Evolutionary conservation across 2,113 vertebrate genomes (phyloP).

Genomic region (Pardalotus punctatus): DNA sequence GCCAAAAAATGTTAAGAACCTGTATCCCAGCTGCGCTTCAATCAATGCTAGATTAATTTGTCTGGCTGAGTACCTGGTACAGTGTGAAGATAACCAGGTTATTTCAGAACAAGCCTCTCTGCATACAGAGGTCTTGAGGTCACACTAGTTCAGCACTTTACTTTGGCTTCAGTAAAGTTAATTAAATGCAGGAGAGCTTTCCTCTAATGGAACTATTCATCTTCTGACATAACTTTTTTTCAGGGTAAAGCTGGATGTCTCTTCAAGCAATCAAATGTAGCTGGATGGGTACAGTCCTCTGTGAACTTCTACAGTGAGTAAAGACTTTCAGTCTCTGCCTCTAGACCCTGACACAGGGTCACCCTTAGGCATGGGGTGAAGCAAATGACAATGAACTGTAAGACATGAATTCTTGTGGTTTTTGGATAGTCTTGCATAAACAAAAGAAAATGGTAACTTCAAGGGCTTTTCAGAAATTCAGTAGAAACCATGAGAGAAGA

Average conservation of each 20-base stretch:
- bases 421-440: background rate
- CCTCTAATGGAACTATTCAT: background rate
- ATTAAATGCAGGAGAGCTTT: background rate
- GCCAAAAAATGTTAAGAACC: background rate
- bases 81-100: background rate
- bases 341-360: no score
- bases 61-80: background rate
- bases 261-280: background rate
- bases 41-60: background rate
- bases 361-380: background rate
- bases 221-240: background rate
- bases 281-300: background rate
- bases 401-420: background rate
- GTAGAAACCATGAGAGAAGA: background rate
- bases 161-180: background rate
- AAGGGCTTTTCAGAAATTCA: background rate
- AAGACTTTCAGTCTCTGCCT: background rate
- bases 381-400: background rate
- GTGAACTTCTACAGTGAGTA: background rate
- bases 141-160: background rate
- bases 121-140: background rate
- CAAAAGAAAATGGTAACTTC: background rate
- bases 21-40: background rate
- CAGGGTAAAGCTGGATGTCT: background rate
- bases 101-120: background rate